Evolutionary conservation across 1,140 invertebrate genomes (phyloP), one percentile per base, ranked within the genome.

Genomic region (Drosophila bifasciata): DNA sequence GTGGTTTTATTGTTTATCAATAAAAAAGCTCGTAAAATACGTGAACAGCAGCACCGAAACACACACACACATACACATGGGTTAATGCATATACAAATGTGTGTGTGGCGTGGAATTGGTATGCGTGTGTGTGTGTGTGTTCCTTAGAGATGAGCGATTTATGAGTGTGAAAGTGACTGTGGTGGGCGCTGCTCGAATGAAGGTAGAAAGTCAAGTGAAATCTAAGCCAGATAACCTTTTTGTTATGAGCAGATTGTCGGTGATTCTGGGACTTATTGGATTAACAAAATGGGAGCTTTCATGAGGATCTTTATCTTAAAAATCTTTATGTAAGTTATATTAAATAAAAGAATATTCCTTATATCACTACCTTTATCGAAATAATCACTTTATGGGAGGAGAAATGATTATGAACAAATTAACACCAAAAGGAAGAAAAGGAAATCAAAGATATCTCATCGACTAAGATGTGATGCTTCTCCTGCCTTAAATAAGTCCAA

Each of bases 1-100:
- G 50, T 75, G 79, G 66, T 86, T 86, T 86, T 86, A 86, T 86
- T 86, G 81, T 86, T 86, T 86, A 81, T 86, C 81, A 72, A 86
- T 81, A 88, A 72, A 81, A 36, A 81, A 75, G 73, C 77, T 85
- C 81, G 70, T 86, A 88, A 85, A 84, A 88, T 68, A 86, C 81
- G 81, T 85, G 81, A 79, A 44, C 72, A 59, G 62, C 17, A 48
- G 21, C 44, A 45, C 39, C 25, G 48, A 52, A 73, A 58, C 52
- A 63, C 73, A 48, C 13, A 60, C 51, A 45, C 56, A 63, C 17
- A 45, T 45, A 46, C 53, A 56, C 46, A 46, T 57, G 56, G 51
- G 76, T 50, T 48, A 32, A 58, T 36, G 45, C 11, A n/a, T 43
- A 13, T 25, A 23, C 3, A 23, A 19, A 19, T 39, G 28, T 51